Evolutionary conservation across 2,888 invertebrate genomes (phyloP).

Genomic region (Nebria salina): DNA sequence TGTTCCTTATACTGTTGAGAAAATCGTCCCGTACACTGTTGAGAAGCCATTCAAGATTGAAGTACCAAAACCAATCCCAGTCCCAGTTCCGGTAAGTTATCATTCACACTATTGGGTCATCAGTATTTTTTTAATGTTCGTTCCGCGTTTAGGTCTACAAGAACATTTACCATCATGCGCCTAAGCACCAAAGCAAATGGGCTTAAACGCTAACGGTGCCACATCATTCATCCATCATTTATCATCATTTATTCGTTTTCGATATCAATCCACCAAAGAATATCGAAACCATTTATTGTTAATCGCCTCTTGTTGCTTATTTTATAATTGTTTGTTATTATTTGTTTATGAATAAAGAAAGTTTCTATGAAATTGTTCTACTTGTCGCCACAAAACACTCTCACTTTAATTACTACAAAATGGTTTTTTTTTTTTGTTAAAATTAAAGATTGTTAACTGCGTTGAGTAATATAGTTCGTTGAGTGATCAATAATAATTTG

Average conservation of each 20-base stretch:
- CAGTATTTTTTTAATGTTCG: background rate
- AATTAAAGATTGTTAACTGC: too few species aligned
- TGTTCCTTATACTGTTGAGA: conserved; percentile 79
- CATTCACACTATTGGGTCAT: too few species aligned
- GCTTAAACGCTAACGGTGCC: conserved; percentile 9
- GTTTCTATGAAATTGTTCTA: background rate
- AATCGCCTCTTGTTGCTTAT: background rate
- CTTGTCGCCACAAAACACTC: too few species aligned
- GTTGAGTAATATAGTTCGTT: too few species aligned
- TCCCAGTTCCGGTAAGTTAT: conserved; percentile 63
- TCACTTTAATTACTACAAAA: too few species aligned
- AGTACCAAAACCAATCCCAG: conserved; percentile 78
- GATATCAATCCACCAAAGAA: background rate
- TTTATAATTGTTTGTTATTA: conserved; percentile 1
- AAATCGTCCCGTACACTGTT: conserved; percentile 75
- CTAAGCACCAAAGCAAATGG: conserved; percentile 52
- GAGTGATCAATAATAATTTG: too few species aligned
- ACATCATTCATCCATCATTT: background rate
- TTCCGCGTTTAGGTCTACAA: conserved; percentile 69
- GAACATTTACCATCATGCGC: conserved; percentile 74
- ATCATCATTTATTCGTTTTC: background rate
- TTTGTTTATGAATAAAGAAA: background rate
- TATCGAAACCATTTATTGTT: background rate
- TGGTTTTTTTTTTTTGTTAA: too few species aligned
- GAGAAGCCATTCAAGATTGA: conserved; percentile 81